These are phyloP conservation scores for Eudorcas thomsonii DNA, from an alignment of 2,113 vertebrate genomes.

Conservation along the genomic window DNA sequence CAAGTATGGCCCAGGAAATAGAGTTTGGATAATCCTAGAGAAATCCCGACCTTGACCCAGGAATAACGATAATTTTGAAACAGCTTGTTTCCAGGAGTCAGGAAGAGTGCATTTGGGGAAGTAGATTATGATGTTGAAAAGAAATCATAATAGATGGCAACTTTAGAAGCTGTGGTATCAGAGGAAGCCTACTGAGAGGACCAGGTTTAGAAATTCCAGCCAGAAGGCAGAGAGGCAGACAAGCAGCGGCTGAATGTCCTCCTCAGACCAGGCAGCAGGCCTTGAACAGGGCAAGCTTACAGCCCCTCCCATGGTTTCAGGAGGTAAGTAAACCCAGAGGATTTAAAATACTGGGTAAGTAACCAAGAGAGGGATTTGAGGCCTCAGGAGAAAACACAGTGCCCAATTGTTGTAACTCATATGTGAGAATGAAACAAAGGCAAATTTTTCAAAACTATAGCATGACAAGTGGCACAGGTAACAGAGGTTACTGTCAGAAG, in stretches of 20 bases:
- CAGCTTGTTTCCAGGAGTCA: background rate
- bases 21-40: background rate
- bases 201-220: background rate
- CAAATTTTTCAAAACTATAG: background rate
- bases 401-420: background rate
- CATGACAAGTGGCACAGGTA: background rate
- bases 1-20: background rate
- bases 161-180: background rate
- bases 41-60: background rate
- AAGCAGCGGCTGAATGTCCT: background rate
- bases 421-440: background rate
- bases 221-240: background rate
- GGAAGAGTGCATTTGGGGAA: background rate
- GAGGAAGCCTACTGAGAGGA: background rate
- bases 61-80: background rate
- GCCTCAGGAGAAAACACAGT: background rate
- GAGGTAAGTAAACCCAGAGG: background rate
- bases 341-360: background rate
- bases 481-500: background rate
- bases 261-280: background rate
- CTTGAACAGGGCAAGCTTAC: background rate
- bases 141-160: background rate
- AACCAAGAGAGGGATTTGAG: constrained; percentile 41
- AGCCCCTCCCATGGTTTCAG: background rate
- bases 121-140: background rate